Evolutionary conservation across 2,113 vertebrate genomes (phyloP).

Genomic region (Romanogobio albipinnatus): DNA sequence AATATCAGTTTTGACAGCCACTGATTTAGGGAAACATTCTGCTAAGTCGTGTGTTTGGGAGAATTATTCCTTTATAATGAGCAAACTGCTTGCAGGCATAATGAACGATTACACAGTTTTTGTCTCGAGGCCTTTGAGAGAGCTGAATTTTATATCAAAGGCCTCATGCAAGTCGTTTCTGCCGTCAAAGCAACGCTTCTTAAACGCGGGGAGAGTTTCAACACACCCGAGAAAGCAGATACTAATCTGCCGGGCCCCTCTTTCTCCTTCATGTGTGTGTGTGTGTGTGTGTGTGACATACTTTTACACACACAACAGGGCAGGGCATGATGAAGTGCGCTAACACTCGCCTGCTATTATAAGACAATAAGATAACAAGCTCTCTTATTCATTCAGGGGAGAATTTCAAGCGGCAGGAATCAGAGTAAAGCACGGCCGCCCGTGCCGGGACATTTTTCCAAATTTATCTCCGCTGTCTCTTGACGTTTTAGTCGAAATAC

Average conservation of each 20-base stretch:
- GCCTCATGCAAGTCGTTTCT: neutral
- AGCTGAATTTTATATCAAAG: neutral
- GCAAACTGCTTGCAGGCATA: neutral
- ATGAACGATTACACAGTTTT: neutral
- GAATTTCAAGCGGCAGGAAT: slow-evolving; percentile 12
- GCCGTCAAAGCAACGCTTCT: neutral
- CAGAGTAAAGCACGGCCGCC: neutral
- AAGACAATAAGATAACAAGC: slow-evolving; percentile 38
- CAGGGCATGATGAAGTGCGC: slow-evolving; percentile 12
- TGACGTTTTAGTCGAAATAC: slow-evolving; percentile 71
- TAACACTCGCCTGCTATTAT: slow-evolving; percentile 5
- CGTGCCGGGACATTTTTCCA: slow-evolving; percentile 31
- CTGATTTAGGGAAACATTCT: neutral
- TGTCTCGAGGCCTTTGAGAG: neutral
- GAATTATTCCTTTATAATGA: no score
- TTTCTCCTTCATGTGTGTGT: neutral
- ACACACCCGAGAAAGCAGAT: slow-evolving; percentile 25
- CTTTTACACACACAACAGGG: slow-evolving; percentile 36
- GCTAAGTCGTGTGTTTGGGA: neutral
- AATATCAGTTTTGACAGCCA: neutral
- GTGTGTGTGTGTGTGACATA: slow-evolving; percentile 25
- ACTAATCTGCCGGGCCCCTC: neutral
- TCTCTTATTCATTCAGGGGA: slow-evolving; percentile 8
- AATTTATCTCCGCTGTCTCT: slow-evolving; percentile 69
- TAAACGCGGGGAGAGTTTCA: neutral